Percentiles rank a stretch among this genome's conserved stretches.
phyloP scores from a whole-genome alignment of 2,888 invertebrate genomes.

The Agapostemon virescens region DNA sequence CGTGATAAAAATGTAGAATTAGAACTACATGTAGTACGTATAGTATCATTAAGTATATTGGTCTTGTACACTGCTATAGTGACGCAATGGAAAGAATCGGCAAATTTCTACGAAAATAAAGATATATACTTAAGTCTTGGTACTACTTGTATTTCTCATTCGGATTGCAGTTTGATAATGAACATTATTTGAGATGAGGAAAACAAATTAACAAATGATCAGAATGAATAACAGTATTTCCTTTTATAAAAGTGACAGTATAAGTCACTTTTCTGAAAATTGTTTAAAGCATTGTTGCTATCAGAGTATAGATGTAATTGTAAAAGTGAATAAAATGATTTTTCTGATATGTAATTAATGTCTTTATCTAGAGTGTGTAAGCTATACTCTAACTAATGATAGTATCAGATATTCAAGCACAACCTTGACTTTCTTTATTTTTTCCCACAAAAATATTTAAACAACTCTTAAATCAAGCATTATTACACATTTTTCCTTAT shows the following conservation, averaged over 20 bases:
- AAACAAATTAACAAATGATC: slow-evolving; percentile 24
- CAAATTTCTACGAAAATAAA: slow-evolving; percentile 33
- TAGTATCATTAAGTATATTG: slow-evolving; percentile 65
- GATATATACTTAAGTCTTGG: slow-evolving; percentile 16
- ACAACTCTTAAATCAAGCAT: slow-evolving; percentile 58
- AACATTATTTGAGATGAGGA: slow-evolving; percentile 23
- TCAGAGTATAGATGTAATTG: slow-evolving; percentile 49
- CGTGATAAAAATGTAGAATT: slow-evolving; percentile 55
- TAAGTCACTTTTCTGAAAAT: slow-evolving; percentile 5
- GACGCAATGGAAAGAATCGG: slow-evolving; percentile 40
- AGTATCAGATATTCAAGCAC: slow-evolving; percentile 65
- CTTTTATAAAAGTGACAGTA: slow-evolving; percentile 12
- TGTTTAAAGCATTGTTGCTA: slow-evolving; percentile 26
- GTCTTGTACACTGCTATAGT: slow-evolving; percentile 59
- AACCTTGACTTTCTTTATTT: slow-evolving; percentile 65
- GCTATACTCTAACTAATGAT: slow-evolving; percentile 63
- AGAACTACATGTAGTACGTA: slow-evolving; percentile 60
- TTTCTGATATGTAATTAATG: slow-evolving; percentile 72
- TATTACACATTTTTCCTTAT: slow-evolving; percentile 56
- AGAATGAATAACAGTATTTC: slow-evolving; percentile 17
- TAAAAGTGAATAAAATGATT: slow-evolving; percentile 53
- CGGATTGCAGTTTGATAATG: slow-evolving; percentile 43
- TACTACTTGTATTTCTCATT: slow-evolving; percentile 37
- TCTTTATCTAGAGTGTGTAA: slow-evolving; percentile 45
- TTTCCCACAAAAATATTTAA: slow-evolving; percentile 59